phyloP scores from a whole-genome alignment of 1,140 invertebrate species.

The Hyposmocoma kahamanoa region DNA sequence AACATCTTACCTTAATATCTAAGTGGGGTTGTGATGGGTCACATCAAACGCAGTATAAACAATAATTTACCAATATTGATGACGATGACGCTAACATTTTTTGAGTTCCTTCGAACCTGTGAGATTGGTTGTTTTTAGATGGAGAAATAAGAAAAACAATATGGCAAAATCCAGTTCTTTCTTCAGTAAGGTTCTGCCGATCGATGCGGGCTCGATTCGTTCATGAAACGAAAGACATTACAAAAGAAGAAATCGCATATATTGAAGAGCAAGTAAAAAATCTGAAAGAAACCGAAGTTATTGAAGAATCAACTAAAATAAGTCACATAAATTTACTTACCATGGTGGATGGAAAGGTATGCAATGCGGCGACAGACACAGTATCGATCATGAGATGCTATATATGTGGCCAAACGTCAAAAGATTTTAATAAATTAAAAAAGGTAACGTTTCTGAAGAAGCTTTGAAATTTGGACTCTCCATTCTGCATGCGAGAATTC shows the following conservation, averaged over 20 bases:
- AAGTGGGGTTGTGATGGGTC: too few species aligned
- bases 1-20: not conserved
- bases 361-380: constrained; percentile 46
- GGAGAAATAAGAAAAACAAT: constrained; percentile 3
- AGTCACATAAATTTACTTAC: not conserved
- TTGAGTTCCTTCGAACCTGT: not conserved
- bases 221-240: constrained; percentile 25
- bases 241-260: constrained; percentile 26
- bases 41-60: not conserved
- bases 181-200: constrained; percentile 30
- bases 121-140: not conserved
- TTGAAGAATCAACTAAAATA: not conserved
- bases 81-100: not conserved
- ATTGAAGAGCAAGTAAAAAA: constrained; percentile 12
- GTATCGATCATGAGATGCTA: constrained; percentile 49
- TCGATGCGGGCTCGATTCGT: constrained; percentile 33
- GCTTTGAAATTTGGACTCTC: constrained; percentile 26
- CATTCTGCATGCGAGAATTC: constrained; percentile 36
- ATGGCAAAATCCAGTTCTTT: constrained; percentile 36
- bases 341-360: constrained; percentile 36
- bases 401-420: too few species aligned
- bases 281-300: not conserved
- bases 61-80: not conserved
- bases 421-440: constrained; percentile 49
- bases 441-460: not conserved